Percentiles rank a stretch among this genome's conserved stretches.
phyloP scores from a whole-genome alignment of 1,140 invertebrate genomes.

The Papilio dardanus region DNA sequence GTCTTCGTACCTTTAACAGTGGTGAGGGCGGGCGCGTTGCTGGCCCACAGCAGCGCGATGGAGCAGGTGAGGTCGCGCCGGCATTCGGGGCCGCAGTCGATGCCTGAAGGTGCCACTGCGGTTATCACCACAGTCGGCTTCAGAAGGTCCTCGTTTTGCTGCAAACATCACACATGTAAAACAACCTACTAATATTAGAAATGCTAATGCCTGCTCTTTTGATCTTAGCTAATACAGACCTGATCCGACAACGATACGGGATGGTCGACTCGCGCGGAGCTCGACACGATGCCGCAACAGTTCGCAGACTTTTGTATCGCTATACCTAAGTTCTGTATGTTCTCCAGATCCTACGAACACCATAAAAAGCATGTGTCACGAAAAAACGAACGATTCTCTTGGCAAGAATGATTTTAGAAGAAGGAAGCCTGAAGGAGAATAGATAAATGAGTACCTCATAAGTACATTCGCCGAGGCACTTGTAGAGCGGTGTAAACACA shows the following conservation, averaged over 20 bases:
- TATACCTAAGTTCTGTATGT: constrained; percentile 35
- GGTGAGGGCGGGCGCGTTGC: constrained; percentile 44
- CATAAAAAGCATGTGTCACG: constrained; percentile 12
- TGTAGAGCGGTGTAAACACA: constrained; percentile 50
- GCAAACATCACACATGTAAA: background rate
- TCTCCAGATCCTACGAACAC: constrained; percentile 34
- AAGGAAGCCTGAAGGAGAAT: background rate
- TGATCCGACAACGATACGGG: constrained; percentile 15
- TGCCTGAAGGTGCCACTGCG: background rate
- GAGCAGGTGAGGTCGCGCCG: constrained; percentile 49
- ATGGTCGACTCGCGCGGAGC: constrained; percentile 14
- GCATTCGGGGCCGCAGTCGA: constrained; percentile 51
- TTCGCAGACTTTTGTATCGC: constrained; percentile 32
- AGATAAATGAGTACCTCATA: constrained; percentile 45
- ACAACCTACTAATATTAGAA: too few species aligned
- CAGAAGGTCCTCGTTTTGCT: constrained; percentile 31
- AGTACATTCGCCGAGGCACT: constrained; percentile 40
- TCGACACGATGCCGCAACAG: background rate
- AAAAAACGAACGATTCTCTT: too few species aligned
- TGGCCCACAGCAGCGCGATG: constrained; percentile 45
- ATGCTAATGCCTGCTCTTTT: too few species aligned
- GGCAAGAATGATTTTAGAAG: background rate
- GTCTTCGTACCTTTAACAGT: constrained; percentile 42
- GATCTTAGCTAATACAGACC: background rate
- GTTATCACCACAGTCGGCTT: constrained; percentile 37